Conservation (phyloP, 2,113 vertebrate species). For the Meleagris gallopavo region DNA sequence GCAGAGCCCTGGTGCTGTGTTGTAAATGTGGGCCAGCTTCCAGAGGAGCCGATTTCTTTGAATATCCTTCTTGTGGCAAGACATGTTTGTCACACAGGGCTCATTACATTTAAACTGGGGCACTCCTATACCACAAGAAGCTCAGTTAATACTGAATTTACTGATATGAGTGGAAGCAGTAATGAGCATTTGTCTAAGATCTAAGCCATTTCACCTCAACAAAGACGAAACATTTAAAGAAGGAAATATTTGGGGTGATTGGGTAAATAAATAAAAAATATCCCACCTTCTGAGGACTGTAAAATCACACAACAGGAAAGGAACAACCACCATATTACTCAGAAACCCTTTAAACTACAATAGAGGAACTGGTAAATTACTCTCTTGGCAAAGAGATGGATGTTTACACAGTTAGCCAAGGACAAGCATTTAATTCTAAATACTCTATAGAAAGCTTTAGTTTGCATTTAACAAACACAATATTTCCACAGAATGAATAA, state of each 20-base stretch:
- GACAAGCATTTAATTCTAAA: neutral
- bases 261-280: neutral
- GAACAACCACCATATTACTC: neutral
- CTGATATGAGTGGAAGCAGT: neutral
- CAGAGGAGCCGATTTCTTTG: neutral
- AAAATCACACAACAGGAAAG: neutral
- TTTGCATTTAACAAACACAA: neutral
- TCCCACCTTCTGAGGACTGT: neutral
- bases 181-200: neutral
- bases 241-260: neutral
- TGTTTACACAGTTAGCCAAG: neutral
- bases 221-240: neutral
- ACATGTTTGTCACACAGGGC: neutral
- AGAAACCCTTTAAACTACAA: neutral
- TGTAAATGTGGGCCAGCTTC: neutral
- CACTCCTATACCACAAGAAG: neutral
- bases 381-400: neutral
- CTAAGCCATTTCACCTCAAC: accelerated
- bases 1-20: neutral
- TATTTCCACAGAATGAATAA: neutral
- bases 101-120: neutral
- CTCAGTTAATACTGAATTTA: neutral
- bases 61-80: neutral
- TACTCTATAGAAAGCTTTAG: neutral
- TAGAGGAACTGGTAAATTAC: neutral